Evolutionary conservation across 2,888 invertebrate species (phyloP).

Genomic region (Melanophora roralis): DNA sequence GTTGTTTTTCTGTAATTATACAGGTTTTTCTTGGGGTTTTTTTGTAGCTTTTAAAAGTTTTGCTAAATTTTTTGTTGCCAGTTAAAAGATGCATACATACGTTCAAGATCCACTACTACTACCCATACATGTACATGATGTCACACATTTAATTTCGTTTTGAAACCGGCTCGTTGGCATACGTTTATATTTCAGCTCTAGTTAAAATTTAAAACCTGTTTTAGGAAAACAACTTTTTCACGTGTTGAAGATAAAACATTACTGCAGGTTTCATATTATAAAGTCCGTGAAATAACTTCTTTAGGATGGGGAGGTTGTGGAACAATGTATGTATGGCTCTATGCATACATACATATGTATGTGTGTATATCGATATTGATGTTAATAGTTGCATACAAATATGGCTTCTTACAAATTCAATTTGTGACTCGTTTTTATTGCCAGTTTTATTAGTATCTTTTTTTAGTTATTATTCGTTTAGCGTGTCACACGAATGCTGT

Average conservation of each 20-base stretch:
- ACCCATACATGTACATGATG: constrained; percentile 37
- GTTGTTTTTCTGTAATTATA: constrained; percentile 1
- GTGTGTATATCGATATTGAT: no score
- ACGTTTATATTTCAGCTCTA: not conserved
- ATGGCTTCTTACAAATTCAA: constrained; percentile 50
- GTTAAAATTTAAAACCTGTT: constrained; percentile 21
- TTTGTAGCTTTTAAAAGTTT: not conserved
- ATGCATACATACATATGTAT: no score
- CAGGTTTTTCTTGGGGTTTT: constrained; percentile 14
- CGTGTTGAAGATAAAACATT: constrained; percentile 41
- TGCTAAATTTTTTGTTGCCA: not conserved
- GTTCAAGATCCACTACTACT: constrained; percentile 1
- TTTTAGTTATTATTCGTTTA: constrained; percentile 33
- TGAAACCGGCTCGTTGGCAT: constrained; percentile 33
- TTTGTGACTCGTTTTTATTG: constrained; percentile 23
- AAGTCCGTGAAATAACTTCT: not conserved
- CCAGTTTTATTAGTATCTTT: constrained; percentile 2
- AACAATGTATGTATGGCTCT: no score
- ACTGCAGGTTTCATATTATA: no score
- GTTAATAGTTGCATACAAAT: not conserved
- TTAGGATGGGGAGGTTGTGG: not conserved
- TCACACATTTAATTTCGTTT: constrained; percentile 37
- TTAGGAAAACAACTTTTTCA: constrained; percentile 50
- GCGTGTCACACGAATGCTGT: constrained; percentile 42
- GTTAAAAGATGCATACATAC: not conserved